phyloP scores from a whole-genome alignment of 2,888 invertebrate species.

The Onthophagus sagittarius region DNA sequence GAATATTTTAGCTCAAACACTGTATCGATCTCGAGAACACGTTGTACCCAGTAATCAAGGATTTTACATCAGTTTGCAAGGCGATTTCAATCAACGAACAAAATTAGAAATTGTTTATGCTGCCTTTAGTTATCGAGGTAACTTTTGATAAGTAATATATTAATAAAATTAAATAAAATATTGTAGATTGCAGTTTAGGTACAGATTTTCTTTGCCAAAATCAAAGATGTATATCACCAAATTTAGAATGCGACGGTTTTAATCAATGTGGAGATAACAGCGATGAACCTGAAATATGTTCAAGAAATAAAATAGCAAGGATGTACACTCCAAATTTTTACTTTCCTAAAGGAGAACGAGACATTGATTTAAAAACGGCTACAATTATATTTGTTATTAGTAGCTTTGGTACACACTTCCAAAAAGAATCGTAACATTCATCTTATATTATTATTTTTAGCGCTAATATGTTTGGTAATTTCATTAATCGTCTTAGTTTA shows the following conservation, averaged over 20 bases:
- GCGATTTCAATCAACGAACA: constrained; percentile 60
- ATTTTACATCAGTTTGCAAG: constrained; percentile 66
- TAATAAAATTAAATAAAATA: background rate
- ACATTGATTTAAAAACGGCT: constrained; percentile 63
- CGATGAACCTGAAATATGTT: constrained; percentile 62
- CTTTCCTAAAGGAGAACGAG: constrained; percentile 64
- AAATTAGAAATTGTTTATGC: constrained; percentile 66
- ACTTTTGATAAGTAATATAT: constrained; percentile 28
- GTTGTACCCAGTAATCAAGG: constrained; percentile 60
- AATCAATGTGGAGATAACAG: constrained; percentile 74
- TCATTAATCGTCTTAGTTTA: constrained; percentile 61
- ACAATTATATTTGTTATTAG: constrained; percentile 62
- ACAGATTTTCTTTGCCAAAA: constrained; percentile 69
- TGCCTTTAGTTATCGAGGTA: constrained; percentile 67
- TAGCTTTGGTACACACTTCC: constrained; percentile 50
- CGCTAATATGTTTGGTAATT: constrained; percentile 59
- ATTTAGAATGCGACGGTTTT: constrained; percentile 69
- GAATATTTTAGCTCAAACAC: constrained; percentile 52
- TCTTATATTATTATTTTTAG: constrained; percentile 31
- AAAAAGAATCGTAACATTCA: background rate
- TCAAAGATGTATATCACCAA: constrained; percentile 64
- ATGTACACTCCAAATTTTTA: constrained; percentile 67
- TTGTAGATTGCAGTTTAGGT: constrained; percentile 61
- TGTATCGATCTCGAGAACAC: constrained; percentile 53
- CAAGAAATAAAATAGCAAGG: constrained; percentile 56